Evolutionary conservation across 2,797 vertebrate species (phyloP).

Genomic region (Malurus leucopterus): DNA sequence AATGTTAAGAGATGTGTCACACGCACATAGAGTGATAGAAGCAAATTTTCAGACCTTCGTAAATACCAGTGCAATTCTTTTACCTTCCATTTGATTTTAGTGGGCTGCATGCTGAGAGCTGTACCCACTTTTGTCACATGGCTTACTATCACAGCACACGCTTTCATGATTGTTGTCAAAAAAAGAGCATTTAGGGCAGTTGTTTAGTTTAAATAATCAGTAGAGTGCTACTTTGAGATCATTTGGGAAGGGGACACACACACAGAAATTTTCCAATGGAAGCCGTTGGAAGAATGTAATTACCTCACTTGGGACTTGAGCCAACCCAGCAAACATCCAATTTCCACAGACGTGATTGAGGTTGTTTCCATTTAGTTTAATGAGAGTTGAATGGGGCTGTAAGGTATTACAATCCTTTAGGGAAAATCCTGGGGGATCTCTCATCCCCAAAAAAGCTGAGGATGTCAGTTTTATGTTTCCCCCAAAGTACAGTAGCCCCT

Average conservation of each 20-base stretch:
- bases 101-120: neutral
- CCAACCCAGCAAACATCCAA: conserved; percentile 48
- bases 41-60: neutral
- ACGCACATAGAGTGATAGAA: neutral
- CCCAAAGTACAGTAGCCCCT: neutral
- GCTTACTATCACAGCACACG: neutral
- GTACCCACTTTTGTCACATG: neutral
- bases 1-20: neutral
- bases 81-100: neutral
- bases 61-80: neutral
- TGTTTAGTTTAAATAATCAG: conserved; percentile 40
- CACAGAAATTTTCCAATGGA: conserved; percentile 35
- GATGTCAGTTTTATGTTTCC: conserved; percentile 27
- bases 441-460: neutral
- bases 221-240: conserved; percentile 26
- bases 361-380: conserved; percentile 62
- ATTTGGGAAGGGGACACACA: neutral
- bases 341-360: conserved; percentile 50
- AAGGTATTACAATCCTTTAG: conserved; percentile 27
- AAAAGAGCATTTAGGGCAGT: neutral
- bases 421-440: conserved; percentile 20
- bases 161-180: conserved; percentile 8
- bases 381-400: conserved; percentile 34
- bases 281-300: conserved; percentile 29
- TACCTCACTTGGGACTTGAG: conserved; percentile 52